Evolutionary conservation across 2,888 invertebrate species (phyloP), one percentile per base, ranked within the genome.

Genomic region (Quadriops clusia): DNA sequence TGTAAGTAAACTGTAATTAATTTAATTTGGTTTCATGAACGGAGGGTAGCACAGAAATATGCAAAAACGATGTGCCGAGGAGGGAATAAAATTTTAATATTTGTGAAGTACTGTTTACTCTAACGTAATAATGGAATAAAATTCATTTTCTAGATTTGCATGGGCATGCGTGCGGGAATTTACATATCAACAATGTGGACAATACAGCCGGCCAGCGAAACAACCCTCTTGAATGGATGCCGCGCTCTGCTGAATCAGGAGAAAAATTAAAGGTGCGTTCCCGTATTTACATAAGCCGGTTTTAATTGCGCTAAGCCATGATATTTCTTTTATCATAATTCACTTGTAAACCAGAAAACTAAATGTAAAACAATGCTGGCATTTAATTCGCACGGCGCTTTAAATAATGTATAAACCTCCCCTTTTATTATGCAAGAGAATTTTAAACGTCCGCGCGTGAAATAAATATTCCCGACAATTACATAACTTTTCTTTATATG

Each of bases 261-360:
- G 16, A 17, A 12, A 5, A 10, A 8, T 16, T 18, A 18, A 13
- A 27, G 13, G 11, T 13, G 17, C 22, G 10, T 18, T 13, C 28
- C 20, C 23, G 20, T 27, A 45, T 47, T 51, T 45, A 42, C 46
- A 47, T 48, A 46, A 39, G 42, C 30, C 32, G 36, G 37, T 37
- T 46, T 47, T 49, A 51, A 50, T 50, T 51, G 50, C 45, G 44
- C 46, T 40, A 44, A 45, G 42, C 44, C 49, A 47, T 43, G 46
- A 47, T 45, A 49, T 49, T 52, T 51, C 47, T 49, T 49, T 52
- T 50, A 51, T 50, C 48, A 48, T 52, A 47, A 50, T 50, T 50
- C 48, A 43, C 45, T 43, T 50, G 51, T 49, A 46, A 52, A 50
- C 47, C 40, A 43, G 44, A 35, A 39, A 47, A 45, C 40, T 44